phyloP scores from a whole-genome alignment of 2,113 vertebrate genomes.

The Colaptes auratus region DNA sequence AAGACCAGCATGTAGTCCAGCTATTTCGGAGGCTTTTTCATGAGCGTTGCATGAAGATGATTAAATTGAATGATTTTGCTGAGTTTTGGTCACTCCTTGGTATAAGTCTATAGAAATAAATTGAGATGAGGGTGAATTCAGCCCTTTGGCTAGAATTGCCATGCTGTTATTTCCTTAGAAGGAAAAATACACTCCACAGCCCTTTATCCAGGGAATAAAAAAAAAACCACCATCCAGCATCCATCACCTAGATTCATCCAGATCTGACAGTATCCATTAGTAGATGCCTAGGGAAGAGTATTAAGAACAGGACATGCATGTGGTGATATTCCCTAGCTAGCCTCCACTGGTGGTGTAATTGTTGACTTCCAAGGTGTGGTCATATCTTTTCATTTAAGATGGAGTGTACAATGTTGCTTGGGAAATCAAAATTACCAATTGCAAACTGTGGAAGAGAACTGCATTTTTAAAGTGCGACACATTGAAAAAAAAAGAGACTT shows the following conservation, averaged over 20 bases:
- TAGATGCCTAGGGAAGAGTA: neutral
- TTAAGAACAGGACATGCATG: rapidly evolving
- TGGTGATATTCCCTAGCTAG: neutral
- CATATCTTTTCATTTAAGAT: neutral
- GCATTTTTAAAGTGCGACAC: neutral
- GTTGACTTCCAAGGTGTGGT: neutral
- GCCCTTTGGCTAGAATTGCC: neutral
- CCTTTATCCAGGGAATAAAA: neutral
- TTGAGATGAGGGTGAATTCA: neutral
- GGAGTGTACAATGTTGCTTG: neutral
- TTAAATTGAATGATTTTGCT: neutral
- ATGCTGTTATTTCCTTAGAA: neutral
- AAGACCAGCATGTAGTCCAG: neutral
- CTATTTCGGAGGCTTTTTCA: neutral
- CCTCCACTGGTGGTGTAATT: neutral
- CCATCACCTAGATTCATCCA: neutral
- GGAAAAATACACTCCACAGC: neutral
- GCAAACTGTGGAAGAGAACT: neutral
- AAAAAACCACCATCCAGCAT: neutral
- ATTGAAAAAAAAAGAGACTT: neutral
- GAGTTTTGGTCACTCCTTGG: neutral
- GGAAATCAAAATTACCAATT: neutral
- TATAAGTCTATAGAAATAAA: neutral
- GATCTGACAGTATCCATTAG: neutral
- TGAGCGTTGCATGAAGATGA: neutral